Conservation (phyloP, 2,113 vertebrate species). For the Scatophagus argus region DNA sequence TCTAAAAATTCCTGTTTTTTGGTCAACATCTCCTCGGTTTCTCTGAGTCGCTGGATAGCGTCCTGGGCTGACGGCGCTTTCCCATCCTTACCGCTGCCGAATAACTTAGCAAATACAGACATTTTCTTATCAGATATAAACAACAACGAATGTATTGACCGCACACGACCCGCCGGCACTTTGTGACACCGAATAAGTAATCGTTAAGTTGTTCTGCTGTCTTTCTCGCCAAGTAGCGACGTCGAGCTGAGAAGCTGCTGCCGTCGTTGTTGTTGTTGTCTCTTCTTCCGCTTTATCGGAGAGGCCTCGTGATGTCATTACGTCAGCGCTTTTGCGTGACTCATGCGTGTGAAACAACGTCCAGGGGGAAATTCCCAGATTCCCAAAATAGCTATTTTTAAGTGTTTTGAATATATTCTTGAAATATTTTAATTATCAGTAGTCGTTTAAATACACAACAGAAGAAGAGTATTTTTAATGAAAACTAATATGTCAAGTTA, state of each 20-base stretch:
- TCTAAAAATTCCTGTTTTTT: conserved; percentile 97
- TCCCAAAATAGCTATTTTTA: too few species aligned
- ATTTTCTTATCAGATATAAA: conserved; percentile 68
- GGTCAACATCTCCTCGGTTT: conserved; percentile 95
- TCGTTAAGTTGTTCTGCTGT: neutral
- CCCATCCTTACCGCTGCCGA: conserved; percentile 88
- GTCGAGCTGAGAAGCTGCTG: neutral
- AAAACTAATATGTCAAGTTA: too few species aligned
- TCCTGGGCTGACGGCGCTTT: conserved; percentile 92
- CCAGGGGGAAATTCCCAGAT: conserved; percentile 17
- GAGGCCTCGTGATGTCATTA: conserved; percentile 80
- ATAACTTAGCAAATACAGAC: conserved; percentile 91
- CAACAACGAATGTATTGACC: fast-evolving
- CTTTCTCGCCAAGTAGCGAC: neutral
- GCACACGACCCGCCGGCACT: neutral
- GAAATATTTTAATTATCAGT: too few species aligned
- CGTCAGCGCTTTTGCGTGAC: conserved; percentile 66
- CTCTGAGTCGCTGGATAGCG: conserved; percentile 93
- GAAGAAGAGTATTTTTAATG: too few species aligned
- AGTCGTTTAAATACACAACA: too few species aligned
- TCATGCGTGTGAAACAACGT: conserved; percentile 35
- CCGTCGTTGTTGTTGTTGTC: conserved; percentile 67
- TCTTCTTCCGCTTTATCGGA: conserved; percentile 73
- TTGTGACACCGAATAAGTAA: neutral
- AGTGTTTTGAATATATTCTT: neutral